These are phyloP conservation scores for Meliscaeva auricollis DNA, from an alignment of 2,888 invertebrate species.

Conservation along the genomic window DNA sequence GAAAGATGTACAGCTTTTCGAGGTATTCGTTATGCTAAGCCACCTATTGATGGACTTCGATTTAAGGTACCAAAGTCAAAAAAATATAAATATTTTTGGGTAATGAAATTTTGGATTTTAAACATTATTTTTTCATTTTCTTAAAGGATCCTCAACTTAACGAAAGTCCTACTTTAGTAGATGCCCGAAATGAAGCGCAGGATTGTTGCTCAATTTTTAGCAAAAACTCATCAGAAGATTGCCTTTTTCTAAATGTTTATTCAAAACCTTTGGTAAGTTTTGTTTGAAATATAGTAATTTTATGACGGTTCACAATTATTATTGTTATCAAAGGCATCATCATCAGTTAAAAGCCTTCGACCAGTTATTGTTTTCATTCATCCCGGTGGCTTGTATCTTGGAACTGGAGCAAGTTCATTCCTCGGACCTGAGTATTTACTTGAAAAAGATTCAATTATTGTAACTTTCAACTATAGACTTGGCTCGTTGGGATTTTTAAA, in stretches of 20 bases:
- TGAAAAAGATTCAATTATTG: constrained; percentile 86
- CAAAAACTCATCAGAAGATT: constrained; percentile 84
- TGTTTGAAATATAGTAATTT: not conserved
- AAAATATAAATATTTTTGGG: not conserved
- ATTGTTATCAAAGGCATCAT: not conserved
- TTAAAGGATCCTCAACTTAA: constrained; percentile 60
- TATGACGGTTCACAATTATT: not conserved
- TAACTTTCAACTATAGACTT: constrained; percentile 87
- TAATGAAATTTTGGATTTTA: too few relatives aligned
- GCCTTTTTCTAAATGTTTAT: constrained; percentile 85
- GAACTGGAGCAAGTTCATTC: constrained; percentile 81
- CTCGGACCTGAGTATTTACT: constrained; percentile 86
- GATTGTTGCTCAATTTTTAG: constrained; percentile 84
- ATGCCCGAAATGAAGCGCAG: constrained; percentile 85
- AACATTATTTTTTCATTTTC: not conserved
- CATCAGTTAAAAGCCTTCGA: not conserved
- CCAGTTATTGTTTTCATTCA: constrained; percentile 88
- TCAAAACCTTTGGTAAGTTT: constrained; percentile 80
- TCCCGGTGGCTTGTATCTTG: constrained; percentile 87
- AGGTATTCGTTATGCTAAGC: constrained; percentile 79
- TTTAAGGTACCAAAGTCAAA: constrained; percentile 77
- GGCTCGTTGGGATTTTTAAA: constrained; percentile 85
- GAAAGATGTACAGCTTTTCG: constrained; percentile 76
- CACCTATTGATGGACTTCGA: constrained; percentile 82
- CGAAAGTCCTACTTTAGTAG: constrained; percentile 26